Conservation (phyloP, 2,797 vertebrate genomes). For the Erethizon dorsatum region DNA sequence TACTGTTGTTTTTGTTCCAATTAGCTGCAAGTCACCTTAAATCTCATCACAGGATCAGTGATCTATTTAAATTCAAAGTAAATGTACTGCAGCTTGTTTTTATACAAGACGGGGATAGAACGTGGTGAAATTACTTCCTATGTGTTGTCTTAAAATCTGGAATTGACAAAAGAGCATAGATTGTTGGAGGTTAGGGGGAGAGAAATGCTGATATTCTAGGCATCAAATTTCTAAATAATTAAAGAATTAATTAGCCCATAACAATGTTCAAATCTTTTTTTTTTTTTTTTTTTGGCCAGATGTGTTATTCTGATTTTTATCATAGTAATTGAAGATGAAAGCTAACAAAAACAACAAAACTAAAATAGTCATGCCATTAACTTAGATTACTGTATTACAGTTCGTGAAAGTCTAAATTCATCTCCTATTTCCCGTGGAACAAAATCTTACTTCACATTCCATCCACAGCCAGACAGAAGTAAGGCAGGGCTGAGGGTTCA, state of each 20-base stretch:
- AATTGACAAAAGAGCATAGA: neutral
- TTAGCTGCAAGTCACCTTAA: conserved; percentile 74
- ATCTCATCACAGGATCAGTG: conserved; percentile 65
- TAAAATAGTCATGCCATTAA: conserved; percentile 1
- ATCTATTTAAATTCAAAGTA: conserved; percentile 78
- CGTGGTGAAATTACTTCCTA: neutral
- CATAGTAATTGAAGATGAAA: conserved; percentile 5
- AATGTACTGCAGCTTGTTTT: conserved; percentile 55
- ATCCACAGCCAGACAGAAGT: neutral
- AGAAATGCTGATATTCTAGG: conserved; percentile 47
- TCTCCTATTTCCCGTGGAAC: neutral
- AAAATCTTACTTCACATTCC: neutral
- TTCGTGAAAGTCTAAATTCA: conserved; percentile 27
- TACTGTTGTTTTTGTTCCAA: conserved; percentile 74
- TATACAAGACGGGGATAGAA: neutral
- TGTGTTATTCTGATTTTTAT: conserved; percentile 57
- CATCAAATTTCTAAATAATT: conserved; percentile 1
- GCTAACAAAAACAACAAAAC: neutral
- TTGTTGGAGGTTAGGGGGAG: neutral
- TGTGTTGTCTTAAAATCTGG: conserved; percentile 30
- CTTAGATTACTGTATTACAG: conserved; percentile 34
- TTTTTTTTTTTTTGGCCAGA: neutral
- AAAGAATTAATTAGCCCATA: conserved; percentile 9
- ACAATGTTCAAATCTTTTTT: neutral
- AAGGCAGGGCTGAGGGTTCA: neutral